Percentiles rank a stretch among this genome's conserved stretches.
These are phyloP conservation scores for Drosophila parabipectinata DNA, from an alignment of 1,140 invertebrate genomes.

Conservation along the genomic window DNA sequence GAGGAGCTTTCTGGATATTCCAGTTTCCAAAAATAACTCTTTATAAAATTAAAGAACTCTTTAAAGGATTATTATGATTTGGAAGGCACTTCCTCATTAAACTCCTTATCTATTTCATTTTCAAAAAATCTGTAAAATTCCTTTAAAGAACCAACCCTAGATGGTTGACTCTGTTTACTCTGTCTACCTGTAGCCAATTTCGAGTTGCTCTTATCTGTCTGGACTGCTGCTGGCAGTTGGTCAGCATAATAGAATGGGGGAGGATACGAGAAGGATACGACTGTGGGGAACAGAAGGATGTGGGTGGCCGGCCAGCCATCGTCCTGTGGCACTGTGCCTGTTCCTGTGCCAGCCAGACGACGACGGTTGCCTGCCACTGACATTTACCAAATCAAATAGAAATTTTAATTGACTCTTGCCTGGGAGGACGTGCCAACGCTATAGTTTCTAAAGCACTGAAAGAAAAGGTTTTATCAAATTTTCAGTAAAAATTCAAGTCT, in stretches of 20 bases:
- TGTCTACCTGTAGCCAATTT: constrained; percentile 78
- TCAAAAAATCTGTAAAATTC: constrained; percentile 16
- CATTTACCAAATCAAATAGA: constrained; percentile 81
- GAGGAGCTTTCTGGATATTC: too few relatives aligned
- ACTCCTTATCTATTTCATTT: not conserved
- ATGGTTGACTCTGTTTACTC: constrained; percentile 45
- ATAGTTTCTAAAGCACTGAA: constrained; percentile 6
- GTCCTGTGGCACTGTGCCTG: constrained; percentile 5
- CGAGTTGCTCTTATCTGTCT: constrained; percentile 55
- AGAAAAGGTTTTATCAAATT: not conserved
- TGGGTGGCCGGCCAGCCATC: constrained; percentile 5
- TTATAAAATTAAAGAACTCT: too few relatives aligned
- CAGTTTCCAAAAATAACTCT: too few relatives aligned
- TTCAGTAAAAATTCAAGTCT: too few relatives aligned
- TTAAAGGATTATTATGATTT: too few relatives aligned
- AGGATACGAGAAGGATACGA: not conserved
- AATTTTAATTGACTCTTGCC: constrained; percentile 79
- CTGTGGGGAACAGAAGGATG: too few relatives aligned
- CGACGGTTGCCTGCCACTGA: constrained; percentile 57
- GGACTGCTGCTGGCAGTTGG: constrained; percentile 70
- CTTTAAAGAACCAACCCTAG: constrained; percentile 30
- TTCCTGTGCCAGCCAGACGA: not conserved
- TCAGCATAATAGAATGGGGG: constrained; percentile 50
- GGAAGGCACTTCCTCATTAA: too few relatives aligned
- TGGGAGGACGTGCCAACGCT: constrained; percentile 23